Base-by-base conservation (phyloP, 2,888 invertebrate genomes). In the Paralinhomoeus sp. region DNA sequence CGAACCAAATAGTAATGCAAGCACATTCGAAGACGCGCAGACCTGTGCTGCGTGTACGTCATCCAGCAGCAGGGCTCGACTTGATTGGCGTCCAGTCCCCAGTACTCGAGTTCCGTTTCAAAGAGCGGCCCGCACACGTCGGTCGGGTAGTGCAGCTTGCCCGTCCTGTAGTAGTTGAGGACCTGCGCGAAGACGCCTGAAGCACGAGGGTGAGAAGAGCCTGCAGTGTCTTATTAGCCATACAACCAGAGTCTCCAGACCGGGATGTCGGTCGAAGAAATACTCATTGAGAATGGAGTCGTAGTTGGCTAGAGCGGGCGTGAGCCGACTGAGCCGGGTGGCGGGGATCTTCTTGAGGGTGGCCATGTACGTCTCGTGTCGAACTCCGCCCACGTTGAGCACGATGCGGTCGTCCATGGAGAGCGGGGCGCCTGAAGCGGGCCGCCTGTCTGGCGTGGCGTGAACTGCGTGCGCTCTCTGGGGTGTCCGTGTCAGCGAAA, bases 51-150 rank as follows among this genome's bases (percentile, higher is more conserved):
- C 2, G 72, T 73, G 57, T 97, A 97, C 12, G 93, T 97, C 91
- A 93, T 93, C 93, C 97, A 97, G 67, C 97, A 97, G 67, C 93
- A 97, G 5, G 93, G 93, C 64, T 93, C 91, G 57, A 93, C 91
- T 70, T 97, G 93, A 71, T 97, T 97, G 34, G 93, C 83, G 64
- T 97, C 93, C 54, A 97, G 73, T 17, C 93, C 93, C 93, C 93
- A 93, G 43, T 55, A 97, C 68, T 93, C 93, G 54, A 97, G 73
- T 66, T 97, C 97, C 64, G 93, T 93, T 64, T 97, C 97, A 65
- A 97, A 97, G 51, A 97, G 73, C 43, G 93, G 97, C 39, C 93
- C 93, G 65, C 93, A 97, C 1, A 97, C 93, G 64, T 97, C 89
- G 43, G 91, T 91, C 20, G 93, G 93, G 67, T 97, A 97, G 68